phyloP scores from a whole-genome alignment of 2,888 invertebrate species.

The Hecatera dysodea region DNA sequence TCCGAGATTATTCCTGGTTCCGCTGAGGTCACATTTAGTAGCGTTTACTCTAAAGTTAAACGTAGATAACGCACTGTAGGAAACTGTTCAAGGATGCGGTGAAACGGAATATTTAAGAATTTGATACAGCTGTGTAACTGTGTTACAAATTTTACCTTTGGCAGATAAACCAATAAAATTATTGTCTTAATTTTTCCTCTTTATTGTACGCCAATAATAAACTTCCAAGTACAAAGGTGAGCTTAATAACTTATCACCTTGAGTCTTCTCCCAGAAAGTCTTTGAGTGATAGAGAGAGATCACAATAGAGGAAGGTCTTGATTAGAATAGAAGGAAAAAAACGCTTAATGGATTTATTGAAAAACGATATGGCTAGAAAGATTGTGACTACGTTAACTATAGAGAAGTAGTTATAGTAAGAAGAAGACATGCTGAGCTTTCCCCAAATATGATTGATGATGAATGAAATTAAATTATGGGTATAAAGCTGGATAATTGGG shows the following conservation, averaged over 20 bases:
- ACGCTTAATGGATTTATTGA: not conserved
- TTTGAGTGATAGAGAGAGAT: not conserved
- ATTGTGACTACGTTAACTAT: not conserved
- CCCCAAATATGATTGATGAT: not conserved
- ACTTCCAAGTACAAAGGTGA: not conserved
- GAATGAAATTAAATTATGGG: not conserved
- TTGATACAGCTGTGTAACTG: too few species aligned
- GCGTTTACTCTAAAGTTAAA: conserved; percentile 39
- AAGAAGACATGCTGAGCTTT: not conserved
- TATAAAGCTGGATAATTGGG: not conserved
- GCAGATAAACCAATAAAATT: not conserved
- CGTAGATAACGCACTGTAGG: conserved; percentile 22
- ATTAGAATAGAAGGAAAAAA: not conserved
- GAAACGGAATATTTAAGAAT: conserved; percentile 32
- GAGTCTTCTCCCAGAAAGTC: not conserved
- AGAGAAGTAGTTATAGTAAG: too few species aligned
- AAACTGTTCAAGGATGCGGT: conserved; percentile 39
- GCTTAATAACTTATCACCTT: not conserved
- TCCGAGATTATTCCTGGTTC: conserved; percentile 73
- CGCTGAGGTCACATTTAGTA: conserved; percentile 70
- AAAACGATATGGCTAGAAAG: not conserved
- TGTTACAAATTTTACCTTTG: not conserved
- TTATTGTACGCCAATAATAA: not conserved
- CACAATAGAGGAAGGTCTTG: not conserved
- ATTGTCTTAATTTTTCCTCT: not conserved